These are phyloP conservation scores for Mercenaria mercenaria DNA, from an alignment of 1,140 invertebrate species.

Conservation along the genomic window DNA sequence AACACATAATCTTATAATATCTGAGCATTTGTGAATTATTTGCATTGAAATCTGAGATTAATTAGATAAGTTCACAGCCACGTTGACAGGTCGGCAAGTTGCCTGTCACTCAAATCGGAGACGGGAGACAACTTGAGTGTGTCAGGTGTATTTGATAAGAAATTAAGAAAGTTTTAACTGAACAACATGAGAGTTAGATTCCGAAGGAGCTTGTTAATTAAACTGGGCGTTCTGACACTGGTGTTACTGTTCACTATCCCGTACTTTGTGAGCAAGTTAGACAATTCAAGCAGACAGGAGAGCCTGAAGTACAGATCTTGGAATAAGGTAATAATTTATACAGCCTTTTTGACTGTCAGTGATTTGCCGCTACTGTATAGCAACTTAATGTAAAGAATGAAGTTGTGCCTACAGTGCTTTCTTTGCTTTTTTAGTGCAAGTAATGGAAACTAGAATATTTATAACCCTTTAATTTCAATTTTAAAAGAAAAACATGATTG, in stretches of 20 bases:
- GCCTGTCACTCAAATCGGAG: not conserved
- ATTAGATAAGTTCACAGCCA: not conserved
- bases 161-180: not conserved
- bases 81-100: conserved; percentile 26
- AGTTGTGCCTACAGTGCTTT: no score
- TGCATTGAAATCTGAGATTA: not conserved
- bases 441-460: no score
- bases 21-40: not conserved
- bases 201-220: conserved; percentile 57
- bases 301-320: conserved; percentile 51
- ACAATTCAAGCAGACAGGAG: conserved; percentile 54
- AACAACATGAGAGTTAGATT: conserved; percentile 55
- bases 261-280: conserved; percentile 65
- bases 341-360: no score
- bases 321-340: conserved; percentile 56
- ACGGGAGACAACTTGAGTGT: not conserved
- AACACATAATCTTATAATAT: no score
- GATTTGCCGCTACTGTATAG: no score
- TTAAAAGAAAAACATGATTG: no score
- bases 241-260: conserved; percentile 62
- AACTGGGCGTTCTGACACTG: conserved; percentile 60
- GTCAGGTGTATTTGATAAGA: not conserved
- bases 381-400: no score
- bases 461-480: no score
- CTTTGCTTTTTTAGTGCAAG: no score